Evolutionary conservation across 2,797 vertebrate species (phyloP).

Genomic region (Phaenicophaeus curvirostris): DNA sequence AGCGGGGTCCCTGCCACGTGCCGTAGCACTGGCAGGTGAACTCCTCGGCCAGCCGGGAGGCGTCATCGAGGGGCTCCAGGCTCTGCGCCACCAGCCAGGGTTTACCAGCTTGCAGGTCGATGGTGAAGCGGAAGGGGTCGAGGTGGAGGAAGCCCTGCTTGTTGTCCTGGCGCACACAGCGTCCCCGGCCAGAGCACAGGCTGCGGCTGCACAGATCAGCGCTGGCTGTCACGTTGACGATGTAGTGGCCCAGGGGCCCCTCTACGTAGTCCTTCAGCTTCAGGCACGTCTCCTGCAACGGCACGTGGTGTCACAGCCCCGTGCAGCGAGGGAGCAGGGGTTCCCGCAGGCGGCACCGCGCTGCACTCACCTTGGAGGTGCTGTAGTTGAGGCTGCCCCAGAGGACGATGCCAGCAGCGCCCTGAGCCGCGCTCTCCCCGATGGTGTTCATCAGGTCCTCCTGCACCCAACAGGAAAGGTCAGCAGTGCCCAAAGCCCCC

Average conservation of each 20-base stretch:
- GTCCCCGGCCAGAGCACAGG: constrained; percentile 84
- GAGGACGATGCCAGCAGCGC: constrained; percentile 85
- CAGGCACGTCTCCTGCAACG: constrained; percentile 82
- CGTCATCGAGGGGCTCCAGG: constrained; percentile 14
- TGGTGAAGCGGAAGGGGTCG: constrained; percentile 77
- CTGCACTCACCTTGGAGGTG: constrained; percentile 78
- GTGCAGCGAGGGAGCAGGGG: rapidly evolving
- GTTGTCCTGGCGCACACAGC: constrained; percentile 79
- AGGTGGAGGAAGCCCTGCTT: constrained; percentile 83
- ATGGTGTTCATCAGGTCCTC: constrained; percentile 88
- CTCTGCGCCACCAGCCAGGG: constrained; percentile 71
- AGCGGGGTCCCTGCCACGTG: constrained; percentile 78
- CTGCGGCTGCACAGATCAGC: constrained; percentile 83
- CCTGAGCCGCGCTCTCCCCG: constrained; percentile 88
- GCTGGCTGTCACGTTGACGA: constrained; percentile 87
- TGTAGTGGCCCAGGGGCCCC: constrained; percentile 83
- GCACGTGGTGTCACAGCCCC: background rate
- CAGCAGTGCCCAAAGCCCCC: background rate
- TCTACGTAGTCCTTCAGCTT: constrained; percentile 85
- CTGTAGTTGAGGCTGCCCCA: constrained; percentile 84
- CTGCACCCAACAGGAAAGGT: constrained; percentile 61
- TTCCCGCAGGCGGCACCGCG: rapidly evolving
- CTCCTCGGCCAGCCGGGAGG: constrained; percentile 59
- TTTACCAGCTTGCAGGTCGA: constrained; percentile 46
- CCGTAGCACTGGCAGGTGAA: constrained; percentile 88